Evolutionary conservation across 2,797 vertebrate species (phyloP).

Genomic region (Halcyon leucocephala): DNA sequence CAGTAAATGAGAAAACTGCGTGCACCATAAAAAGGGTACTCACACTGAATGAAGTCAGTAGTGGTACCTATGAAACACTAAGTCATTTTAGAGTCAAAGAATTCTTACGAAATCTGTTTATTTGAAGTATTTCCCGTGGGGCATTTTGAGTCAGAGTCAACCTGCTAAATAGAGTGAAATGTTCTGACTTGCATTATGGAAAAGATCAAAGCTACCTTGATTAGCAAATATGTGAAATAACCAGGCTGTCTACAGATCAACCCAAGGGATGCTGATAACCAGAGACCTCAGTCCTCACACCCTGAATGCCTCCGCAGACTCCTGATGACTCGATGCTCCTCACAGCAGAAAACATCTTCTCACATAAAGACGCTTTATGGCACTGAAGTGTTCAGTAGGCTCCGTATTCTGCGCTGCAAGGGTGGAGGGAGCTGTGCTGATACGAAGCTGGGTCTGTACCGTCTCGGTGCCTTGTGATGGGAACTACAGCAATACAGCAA

Average conservation of each 20-base stretch:
- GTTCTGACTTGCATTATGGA: background rate
- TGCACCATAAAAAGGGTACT: background rate
- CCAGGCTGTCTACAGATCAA: background rate
- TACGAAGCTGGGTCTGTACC: rapidly evolving
- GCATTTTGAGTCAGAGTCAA: background rate
- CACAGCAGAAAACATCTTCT: background rate
- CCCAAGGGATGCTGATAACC: background rate
- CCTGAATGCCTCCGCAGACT: rapidly evolving
- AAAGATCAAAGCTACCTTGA: background rate
- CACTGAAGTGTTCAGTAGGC: background rate
- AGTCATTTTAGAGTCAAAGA: background rate
- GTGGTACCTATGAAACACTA: background rate
- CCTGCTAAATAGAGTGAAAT: background rate
- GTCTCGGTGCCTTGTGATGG: background rate
- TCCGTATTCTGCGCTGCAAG: background rate
- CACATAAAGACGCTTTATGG: background rate
- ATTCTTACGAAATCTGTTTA: constrained; percentile 3
- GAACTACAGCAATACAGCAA: background rate
- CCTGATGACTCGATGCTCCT: background rate
- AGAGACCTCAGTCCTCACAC: background rate
- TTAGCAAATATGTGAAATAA: background rate
- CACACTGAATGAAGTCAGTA: background rate
- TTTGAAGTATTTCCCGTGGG: background rate
- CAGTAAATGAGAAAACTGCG: constrained; percentile 22
- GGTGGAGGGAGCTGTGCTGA: background rate